These are phyloP conservation scores for Leucoma salicis DNA, from an alignment of 2,888 invertebrate genomes.

Conservation along the genomic window DNA sequence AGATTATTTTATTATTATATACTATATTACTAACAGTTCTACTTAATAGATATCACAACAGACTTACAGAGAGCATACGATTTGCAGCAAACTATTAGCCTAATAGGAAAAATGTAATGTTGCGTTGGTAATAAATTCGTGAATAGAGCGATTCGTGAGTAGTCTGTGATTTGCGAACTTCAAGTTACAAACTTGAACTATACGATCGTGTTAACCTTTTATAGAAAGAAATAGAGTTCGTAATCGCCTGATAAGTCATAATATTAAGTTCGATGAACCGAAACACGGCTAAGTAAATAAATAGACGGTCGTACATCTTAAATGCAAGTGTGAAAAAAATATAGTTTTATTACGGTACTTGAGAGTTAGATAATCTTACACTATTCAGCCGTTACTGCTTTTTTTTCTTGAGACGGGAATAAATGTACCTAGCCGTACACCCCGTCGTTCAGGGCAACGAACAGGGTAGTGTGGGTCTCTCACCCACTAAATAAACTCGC, in stretches of 20 bases:
- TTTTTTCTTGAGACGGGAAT: no score
- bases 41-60: no score
- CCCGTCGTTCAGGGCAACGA: no score
- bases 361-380: slow-evolving; percentile 40
- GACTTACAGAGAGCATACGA: no score
- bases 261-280: slow-evolving; percentile 61
- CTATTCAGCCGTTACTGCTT: no score
- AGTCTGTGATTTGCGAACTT: slow-evolving; percentile 15
- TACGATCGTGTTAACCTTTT: slow-evolving; percentile 13
- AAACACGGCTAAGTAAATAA: slow-evolving; percentile 62
- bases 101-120: no score
- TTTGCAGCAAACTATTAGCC: no score
- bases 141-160: slow-evolving; percentile 30
- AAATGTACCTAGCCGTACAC: no score
- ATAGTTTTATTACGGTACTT: slow-evolving; percentile 41
- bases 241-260: slow-evolving; percentile 14
- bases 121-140: slow-evolving; percentile 33
- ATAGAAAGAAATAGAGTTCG: slow-evolving; percentile 10
- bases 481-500: no score
- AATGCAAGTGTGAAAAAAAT: slow-evolving; percentile 54
- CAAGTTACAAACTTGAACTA: slow-evolving; percentile 11
- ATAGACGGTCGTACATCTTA: slow-evolving; percentile 52
- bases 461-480: no score
- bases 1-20: no score
- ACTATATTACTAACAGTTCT: no score